Conservation (phyloP, 2,888 invertebrate genomes). For the Drosophila parthenogenetica region DNA sequence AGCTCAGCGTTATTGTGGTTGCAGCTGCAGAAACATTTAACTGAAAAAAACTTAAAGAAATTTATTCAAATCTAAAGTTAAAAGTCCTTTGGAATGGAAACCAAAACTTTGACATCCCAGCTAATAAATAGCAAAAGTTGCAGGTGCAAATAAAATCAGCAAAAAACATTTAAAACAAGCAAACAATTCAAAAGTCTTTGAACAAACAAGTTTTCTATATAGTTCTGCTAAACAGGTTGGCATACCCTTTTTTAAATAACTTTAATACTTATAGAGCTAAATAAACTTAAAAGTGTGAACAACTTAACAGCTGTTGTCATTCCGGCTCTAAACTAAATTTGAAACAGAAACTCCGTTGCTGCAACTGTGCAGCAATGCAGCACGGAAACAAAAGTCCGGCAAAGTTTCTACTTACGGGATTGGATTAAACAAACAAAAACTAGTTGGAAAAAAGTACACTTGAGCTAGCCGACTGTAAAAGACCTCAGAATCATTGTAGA, state of each 20-base stretch:
- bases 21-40: slow-evolving; percentile 12
- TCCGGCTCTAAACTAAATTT: slow-evolving; percentile 28
- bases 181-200: slow-evolving; percentile 7
- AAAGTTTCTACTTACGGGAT: slow-evolving; percentile 1
- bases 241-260: background rate
- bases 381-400: slow-evolving; percentile 25
- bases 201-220: background rate
- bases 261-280: background rate
- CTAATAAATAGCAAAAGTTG: slow-evolving; percentile 3
- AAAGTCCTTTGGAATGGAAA: background rate
- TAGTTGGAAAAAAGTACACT: background rate
- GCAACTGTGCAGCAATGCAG: slow-evolving; percentile 38
- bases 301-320: slow-evolving; percentile 29
- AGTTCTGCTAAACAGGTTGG: background rate
- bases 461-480: no score
- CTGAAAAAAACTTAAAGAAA: background rate
- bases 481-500: no score
- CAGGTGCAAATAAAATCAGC: background rate
- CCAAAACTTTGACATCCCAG: background rate
- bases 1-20: slow-evolving; percentile 41
- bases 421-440: slow-evolving; percentile 7
- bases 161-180: background rate
- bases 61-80: background rate
- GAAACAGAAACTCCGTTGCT: slow-evolving; percentile 26
- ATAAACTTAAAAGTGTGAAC: background rate